Percentiles rank a stretch among this genome's conserved stretches.
Conservation (phyloP, 2,113 vertebrate genomes). For the Octodon degus region DNA sequence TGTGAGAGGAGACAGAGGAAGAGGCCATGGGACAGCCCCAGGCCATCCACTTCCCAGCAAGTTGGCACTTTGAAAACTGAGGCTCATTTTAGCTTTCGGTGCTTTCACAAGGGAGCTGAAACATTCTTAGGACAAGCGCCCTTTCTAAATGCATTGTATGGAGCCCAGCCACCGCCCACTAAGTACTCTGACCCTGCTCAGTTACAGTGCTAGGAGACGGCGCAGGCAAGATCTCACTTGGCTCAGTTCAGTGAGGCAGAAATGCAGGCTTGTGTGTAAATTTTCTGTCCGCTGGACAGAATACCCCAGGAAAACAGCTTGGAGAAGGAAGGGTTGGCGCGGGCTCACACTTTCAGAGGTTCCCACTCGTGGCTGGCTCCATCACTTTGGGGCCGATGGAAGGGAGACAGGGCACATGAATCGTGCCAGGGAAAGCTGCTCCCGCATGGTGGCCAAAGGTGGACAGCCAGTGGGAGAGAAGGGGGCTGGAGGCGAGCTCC, state of each 20-base stretch:
- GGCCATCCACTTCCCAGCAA: not conserved
- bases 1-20: not conserved
- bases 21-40: not conserved
- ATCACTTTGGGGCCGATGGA: not conserved
- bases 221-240: not conserved
- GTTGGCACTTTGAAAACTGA: conserved; percentile 10
- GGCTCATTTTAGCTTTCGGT: conserved; percentile 17
- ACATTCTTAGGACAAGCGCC: conserved; percentile 27
- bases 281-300: not conserved
- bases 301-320: not conserved
- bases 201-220: not conserved
- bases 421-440: not conserved
- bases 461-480: not conserved
- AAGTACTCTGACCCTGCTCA: not conserved
- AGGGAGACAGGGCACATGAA: not conserved
- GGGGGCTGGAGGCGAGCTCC: not conserved
- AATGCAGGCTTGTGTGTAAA: not conserved
- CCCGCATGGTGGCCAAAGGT: not conserved
- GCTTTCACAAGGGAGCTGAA: conserved; percentile 31
- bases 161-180: not conserved
- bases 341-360: not conserved
- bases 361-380: not conserved
- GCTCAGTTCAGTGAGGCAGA: conserved; percentile 8
- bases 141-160: conserved; percentile 36
- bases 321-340: not conserved